phyloP scores from a whole-genome alignment of 2,888 invertebrate species.

The Syritta pipiens region DNA sequence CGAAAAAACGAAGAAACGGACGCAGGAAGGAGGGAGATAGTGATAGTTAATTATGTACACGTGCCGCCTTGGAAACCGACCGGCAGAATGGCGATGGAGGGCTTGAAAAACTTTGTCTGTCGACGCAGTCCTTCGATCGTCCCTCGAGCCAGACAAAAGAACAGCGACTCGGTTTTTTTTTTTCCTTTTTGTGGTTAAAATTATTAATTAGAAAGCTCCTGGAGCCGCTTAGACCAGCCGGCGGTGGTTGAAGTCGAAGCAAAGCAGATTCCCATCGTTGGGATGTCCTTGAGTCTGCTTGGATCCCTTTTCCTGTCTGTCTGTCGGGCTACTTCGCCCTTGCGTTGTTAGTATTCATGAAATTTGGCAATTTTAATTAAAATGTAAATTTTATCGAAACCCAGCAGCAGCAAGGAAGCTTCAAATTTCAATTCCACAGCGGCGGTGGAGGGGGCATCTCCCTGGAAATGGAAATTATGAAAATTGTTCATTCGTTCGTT shows the following conservation, averaged over 20 bases:
- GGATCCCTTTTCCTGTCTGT: not conserved
- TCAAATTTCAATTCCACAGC: not conserved
- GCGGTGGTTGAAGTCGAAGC: no score
- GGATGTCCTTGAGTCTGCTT: conserved; percentile 19
- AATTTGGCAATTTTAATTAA: conserved; percentile 53
- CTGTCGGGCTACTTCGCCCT: not conserved
- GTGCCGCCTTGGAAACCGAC: conserved; percentile 6
- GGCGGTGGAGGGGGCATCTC: no score
- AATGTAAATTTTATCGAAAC: conserved; percentile 57
- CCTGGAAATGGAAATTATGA: no score
- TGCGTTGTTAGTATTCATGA: conserved; percentile 36
- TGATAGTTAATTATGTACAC: conserved; percentile 50
- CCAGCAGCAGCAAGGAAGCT: not conserved
- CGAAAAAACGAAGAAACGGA: not conserved
- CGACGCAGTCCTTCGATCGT: not conserved
- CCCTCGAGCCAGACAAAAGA: conserved; percentile 1
- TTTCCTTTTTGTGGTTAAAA: not conserved
- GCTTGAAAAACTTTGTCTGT: no score
- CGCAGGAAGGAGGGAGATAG: not conserved
- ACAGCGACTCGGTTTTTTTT: conserved; percentile 13
- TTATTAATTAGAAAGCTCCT: conserved; percentile 38
- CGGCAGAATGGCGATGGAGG: not conserved
- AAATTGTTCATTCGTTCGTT: conserved; percentile 5
- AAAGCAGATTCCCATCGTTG: no score
- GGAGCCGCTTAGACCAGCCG: not conserved